Evolutionary conservation across 2,113 vertebrate genomes (phyloP).

Genomic region (Clinocottus analis): DNA sequence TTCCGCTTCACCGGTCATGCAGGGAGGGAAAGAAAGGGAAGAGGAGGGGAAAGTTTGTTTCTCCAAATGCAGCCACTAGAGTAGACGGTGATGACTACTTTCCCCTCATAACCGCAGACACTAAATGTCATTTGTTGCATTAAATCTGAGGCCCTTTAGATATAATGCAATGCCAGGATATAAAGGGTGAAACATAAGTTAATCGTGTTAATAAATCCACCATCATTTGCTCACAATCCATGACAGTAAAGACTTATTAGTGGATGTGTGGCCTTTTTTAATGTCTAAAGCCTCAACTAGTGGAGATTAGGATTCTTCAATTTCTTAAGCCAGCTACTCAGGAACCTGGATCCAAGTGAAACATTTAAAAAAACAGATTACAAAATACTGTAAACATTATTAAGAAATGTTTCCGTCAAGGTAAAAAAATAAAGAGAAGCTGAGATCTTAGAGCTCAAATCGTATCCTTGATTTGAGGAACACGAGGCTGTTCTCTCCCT

Average conservation of each 20-base stretch:
- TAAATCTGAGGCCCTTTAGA: slow-evolving; percentile 4
- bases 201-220: slow-evolving; percentile 6
- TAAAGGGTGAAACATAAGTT: slow-evolving; percentile 1
- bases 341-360: slow-evolving; percentile 2
- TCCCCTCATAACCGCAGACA: slow-evolving; percentile 51
- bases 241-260: slow-evolving; percentile 22
- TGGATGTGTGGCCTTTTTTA: neutral
- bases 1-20: slow-evolving; percentile 58
- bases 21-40: slow-evolving; percentile 45
- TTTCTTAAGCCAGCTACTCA: slow-evolving; percentile 12
- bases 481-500: slow-evolving; percentile 22
- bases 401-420: neutral
- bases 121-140: slow-evolving; percentile 42
- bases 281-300: neutral
- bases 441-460: slow-evolving; percentile 26
- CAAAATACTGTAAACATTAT: slow-evolving; percentile 21
- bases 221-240: slow-evolving; percentile 7
- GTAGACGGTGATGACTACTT: slow-evolving; percentile 61
- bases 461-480: slow-evolving; percentile 52
- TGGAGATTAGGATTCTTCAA: neutral
- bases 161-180: neutral
- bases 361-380: neutral
- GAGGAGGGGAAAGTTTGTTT: slow-evolving; percentile 59
- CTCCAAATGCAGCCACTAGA: slow-evolving; percentile 53
- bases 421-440: slow-evolving; percentile 13